These are phyloP conservation scores for Thereva unica DNA, from an alignment of 2,888 invertebrate genomes.

Conservation along the genomic window DNA sequence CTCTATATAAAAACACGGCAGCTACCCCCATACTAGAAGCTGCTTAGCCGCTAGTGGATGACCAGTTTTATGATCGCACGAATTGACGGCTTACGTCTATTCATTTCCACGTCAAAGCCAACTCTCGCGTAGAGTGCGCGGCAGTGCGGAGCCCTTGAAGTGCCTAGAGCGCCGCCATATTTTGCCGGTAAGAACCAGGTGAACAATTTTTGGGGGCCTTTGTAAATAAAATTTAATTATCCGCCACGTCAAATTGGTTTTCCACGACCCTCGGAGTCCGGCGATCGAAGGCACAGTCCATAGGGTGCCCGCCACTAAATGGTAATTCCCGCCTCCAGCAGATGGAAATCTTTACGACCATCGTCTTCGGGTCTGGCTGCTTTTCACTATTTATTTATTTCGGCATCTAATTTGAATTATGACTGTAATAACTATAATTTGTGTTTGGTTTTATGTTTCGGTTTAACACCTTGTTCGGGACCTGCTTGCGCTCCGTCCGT, in stretches of 20 bases:
- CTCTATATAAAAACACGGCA: too few species aligned
- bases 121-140: too few species aligned
- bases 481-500: neutral
- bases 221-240: slow-evolving; percentile 38
- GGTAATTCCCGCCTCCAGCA: slow-evolving; percentile 34
- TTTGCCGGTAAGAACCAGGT: slow-evolving; percentile 18
- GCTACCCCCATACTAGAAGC: too few species aligned
- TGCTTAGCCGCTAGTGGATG: too few species aligned
- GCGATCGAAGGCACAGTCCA: neutral
- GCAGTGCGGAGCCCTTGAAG: too few species aligned
- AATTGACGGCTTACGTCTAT: slow-evolving; percentile 5
- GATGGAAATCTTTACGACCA: slow-evolving; percentile 36
- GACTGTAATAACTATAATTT: slow-evolving; percentile 40
- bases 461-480: slow-evolving; percentile 40
- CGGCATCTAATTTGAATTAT: slow-evolving; percentile 41
- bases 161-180: too few species aligned
- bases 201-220: slow-evolving; percentile 22
- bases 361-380: neutral
- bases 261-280: slow-evolving; percentile 16
- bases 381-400: slow-evolving; percentile 37
- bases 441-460: slow-evolving; percentile 40
- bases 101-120: too few species aligned
- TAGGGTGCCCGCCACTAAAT: slow-evolving; percentile 32
- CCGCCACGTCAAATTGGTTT: slow-evolving; percentile 10
- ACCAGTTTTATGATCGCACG: neutral